A percentile compares a stretch with the other conserved stretches of the same genome.
Conservation (phyloP, 2,113 vertebrate species). For the Embiotoca jacksoni region DNA sequence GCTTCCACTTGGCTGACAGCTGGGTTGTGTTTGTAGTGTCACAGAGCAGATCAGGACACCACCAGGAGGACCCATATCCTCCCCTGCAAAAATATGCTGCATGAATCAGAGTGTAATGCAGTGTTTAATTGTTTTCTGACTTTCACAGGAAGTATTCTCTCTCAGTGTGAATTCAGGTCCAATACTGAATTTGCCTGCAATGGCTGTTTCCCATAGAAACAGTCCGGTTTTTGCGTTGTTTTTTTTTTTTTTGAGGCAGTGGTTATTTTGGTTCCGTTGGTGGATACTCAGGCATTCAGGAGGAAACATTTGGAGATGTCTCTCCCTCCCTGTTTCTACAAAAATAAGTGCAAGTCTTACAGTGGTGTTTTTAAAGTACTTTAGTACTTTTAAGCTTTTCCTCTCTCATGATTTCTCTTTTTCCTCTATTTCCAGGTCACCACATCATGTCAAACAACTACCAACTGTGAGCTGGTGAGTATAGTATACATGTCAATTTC, state of each 20-base stretch:
- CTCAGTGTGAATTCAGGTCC: not conserved
- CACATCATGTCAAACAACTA: constrained; percentile 72
- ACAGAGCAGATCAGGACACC: not conserved
- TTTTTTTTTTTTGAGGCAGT: not conserved
- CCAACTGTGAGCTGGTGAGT: constrained; percentile 80
- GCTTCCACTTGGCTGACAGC: too few relatives aligned
- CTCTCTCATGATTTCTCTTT: constrained; percentile 7
- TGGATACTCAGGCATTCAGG: constrained; percentile 47
- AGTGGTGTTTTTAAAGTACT: not conserved
- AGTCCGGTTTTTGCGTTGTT: not conserved
- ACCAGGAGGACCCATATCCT: not conserved
- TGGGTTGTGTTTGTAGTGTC: not conserved
- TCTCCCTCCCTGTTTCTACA: constrained; percentile 7
- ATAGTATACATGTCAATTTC: not conserved
- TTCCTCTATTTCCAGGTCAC: constrained; percentile 68
- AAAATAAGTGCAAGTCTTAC: constrained; percentile 9
- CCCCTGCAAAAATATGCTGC: not conserved
- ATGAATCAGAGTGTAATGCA: not conserved
- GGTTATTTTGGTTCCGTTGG: constrained; percentile 46
- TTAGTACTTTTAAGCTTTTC: too few relatives aligned
- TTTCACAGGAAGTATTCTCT: constrained; percentile 2
- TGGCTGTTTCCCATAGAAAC: constrained; percentile 42
- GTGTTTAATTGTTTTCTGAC: constrained; percentile 10
- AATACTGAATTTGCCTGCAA: constrained; percentile 2
- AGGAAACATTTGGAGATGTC: constrained; percentile 28